Percentiles rank a stretch among this genome's conserved stretches.
Conservation (phyloP, 2,888 invertebrate species). For the Linnaemya tessellans region DNA sequence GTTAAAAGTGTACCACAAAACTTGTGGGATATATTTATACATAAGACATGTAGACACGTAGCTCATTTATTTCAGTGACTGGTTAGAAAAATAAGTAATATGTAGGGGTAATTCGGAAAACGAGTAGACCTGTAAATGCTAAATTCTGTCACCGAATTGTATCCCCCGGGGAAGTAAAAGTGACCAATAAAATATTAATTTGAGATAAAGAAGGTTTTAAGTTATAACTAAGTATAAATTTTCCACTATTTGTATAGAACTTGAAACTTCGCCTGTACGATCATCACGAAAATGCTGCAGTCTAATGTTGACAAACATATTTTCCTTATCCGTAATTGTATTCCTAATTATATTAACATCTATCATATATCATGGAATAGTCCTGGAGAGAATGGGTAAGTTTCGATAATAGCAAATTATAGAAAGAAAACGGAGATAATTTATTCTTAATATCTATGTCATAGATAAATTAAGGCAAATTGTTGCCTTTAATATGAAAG, state of each 20-base stretch:
- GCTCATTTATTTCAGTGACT: too few species aligned
- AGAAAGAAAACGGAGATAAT: neutral
- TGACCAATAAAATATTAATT: too few species aligned
- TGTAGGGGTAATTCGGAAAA: too few species aligned
- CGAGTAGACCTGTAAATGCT: too few species aligned
- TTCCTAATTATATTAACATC: conserved; percentile 76
- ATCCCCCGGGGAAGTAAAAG: too few species aligned
- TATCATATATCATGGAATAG: conserved; percentile 78
- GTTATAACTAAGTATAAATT: neutral
- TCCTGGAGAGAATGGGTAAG: conserved; percentile 78
- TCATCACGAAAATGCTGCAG: conserved; percentile 74
- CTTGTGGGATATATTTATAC: too few species aligned
- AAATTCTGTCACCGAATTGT: too few species aligned
- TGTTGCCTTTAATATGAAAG: conserved; percentile 73
- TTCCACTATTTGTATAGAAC: conserved; percentile 59
- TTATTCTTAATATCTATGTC: neutral
- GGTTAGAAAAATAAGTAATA: too few species aligned
- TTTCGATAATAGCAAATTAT: neutral
- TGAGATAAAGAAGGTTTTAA: neutral
- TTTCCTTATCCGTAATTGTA: conserved; percentile 75
- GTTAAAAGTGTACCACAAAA: too few species aligned
- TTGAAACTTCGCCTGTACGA: conserved; percentile 72
- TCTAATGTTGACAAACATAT: conserved; percentile 71
- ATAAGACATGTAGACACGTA: too few species aligned
- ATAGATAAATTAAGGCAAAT: conserved; percentile 77